Conservation (phyloP, 2,888 invertebrate genomes). For the Leptura quadrifasciata region DNA sequence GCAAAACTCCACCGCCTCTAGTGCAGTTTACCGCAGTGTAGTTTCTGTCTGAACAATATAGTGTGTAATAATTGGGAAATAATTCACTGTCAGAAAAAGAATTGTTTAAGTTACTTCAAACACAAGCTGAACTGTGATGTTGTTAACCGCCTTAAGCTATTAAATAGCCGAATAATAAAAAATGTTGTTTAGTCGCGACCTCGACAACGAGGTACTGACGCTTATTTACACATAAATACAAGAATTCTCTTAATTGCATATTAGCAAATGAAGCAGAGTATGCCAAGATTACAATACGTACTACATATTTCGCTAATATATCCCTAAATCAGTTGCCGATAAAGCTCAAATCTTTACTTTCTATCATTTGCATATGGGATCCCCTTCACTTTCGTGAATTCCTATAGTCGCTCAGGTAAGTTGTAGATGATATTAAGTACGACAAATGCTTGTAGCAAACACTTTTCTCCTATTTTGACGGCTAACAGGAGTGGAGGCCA, state of each 20-base stretch:
- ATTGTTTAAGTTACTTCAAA: no score
- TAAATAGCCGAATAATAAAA: no score
- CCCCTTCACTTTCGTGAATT: constrained; percentile 63
- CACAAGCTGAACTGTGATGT: no score
- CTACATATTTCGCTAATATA: constrained; percentile 35
- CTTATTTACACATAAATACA: background rate
- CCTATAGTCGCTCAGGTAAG: constrained; percentile 45
- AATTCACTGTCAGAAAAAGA: no score
- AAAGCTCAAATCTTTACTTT: constrained; percentile 62
- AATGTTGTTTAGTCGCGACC: background rate
- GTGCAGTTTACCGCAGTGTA: no score
- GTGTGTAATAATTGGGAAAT: no score
- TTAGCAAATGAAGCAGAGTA: constrained; percentile 13
- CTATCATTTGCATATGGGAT: constrained; percentile 64
- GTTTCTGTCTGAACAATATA: no score
- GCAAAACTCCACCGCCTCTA: no score
- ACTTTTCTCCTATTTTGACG: constrained; percentile 18
- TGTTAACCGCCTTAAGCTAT: no score
- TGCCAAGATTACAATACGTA: constrained; percentile 2
- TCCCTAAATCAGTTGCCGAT: constrained; percentile 56
- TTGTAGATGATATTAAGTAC: background rate
- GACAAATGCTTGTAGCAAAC: background rate
- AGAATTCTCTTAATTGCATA: constrained; percentile 9
- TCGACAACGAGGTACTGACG: background rate
- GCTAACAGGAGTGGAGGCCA: constrained; percentile 36